A percentile compares a stretch with the other conserved stretches of the same genome.
Evolutionary conservation across 1,140 invertebrate genomes (phyloP).

Genomic region (Cryptotermes secundus): DNA sequence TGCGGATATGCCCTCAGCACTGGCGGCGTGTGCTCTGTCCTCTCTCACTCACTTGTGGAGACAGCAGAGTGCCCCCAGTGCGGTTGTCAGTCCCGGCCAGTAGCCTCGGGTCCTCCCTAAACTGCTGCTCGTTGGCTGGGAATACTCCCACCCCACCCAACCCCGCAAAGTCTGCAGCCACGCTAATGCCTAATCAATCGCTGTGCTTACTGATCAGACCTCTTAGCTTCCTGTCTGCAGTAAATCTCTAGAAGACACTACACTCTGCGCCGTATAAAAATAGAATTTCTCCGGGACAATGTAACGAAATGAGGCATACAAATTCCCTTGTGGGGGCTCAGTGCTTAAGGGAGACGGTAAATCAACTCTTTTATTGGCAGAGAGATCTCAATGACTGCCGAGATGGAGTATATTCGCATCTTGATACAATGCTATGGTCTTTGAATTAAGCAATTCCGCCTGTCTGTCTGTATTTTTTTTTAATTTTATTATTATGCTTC

Average conservation of each 20-base stretch:
- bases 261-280: neutral
- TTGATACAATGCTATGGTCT: too few species aligned
- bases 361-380: neutral
- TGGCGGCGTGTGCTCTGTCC: too few species aligned
- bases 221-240: neutral
- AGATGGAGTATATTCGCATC: too few species aligned
- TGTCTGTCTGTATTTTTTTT: too few species aligned
- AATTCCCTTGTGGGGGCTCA: neutral
- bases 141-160: neutral
- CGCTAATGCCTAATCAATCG: conserved; percentile 6
- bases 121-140: neutral
- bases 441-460: too few species aligned
- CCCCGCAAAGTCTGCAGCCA: neutral
- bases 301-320: neutral
- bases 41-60: neutral
- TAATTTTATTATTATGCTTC: too few species aligned
- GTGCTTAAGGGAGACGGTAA: neutral
- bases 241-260: neutral
- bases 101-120: neutral
- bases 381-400: too few species aligned
- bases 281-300: neutral
- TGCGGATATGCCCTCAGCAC: too few species aligned
- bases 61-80: neutral
- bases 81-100: neutral
- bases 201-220: neutral